Evolutionary conservation across 2,113 vertebrate genomes (phyloP).

Genomic region (Bubo scandiacus): DNA sequence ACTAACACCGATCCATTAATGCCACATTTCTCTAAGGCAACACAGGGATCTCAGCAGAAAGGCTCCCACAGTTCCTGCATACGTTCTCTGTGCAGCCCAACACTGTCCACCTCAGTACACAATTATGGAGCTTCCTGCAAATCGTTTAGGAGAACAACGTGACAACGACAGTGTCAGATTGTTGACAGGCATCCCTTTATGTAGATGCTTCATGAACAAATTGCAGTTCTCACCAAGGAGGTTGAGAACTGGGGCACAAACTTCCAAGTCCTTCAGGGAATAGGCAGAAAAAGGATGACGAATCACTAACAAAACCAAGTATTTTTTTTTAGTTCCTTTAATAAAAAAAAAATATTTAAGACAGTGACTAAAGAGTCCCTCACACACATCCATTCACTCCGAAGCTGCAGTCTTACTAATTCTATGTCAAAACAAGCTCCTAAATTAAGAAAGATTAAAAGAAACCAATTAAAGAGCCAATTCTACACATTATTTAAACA

Average conservation of each 20-base stretch:
- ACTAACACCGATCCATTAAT: not conserved
- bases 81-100: not conserved
- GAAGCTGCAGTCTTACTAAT: not conserved
- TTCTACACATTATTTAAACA: not conserved
- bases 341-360: not conserved
- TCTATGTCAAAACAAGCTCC: not conserved
- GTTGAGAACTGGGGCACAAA: constrained; percentile 10
- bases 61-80: not conserved
- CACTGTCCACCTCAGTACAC: not conserved
- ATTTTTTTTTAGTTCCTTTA: not conserved
- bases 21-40: not conserved
- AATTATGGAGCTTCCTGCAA: not conserved
- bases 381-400: not conserved
- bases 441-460: not conserved
- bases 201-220: not conserved
- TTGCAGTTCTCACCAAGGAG: constrained; percentile 12
- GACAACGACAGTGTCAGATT: not conserved
- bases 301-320: not conserved
- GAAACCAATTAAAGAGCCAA: not conserved
- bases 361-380: not conserved
- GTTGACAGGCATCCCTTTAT: constrained; percentile 22
- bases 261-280: not conserved
- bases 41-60: not conserved
- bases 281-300: not conserved
- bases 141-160: not conserved